Conservation (phyloP, 2,113 vertebrate genomes). For the Lepisosteus osseus region DNA sequence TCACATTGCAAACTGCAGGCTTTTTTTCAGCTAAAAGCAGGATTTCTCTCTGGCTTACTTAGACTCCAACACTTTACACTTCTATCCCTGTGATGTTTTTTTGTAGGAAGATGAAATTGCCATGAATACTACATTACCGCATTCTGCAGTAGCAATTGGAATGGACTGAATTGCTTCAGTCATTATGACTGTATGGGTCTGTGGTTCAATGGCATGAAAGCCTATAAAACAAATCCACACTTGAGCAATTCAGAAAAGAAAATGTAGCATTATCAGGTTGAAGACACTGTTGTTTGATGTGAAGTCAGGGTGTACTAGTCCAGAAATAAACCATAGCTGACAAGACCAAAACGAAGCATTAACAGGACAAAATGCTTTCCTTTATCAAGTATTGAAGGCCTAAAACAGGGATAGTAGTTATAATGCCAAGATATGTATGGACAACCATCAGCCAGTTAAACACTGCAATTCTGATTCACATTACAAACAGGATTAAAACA, state of each 20-base stretch:
- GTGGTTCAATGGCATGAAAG: conserved; percentile 16
- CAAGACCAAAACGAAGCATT: too few relatives aligned
- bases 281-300: not conserved
- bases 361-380: too few relatives aligned
- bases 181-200: conserved; percentile 9
- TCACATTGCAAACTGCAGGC: conserved; percentile 7
- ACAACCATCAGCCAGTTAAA: too few relatives aligned
- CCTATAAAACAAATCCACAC: conserved; percentile 14
- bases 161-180: not conserved
- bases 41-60: conserved; percentile 15
- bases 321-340: too few relatives aligned
- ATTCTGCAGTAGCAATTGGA: not conserved
- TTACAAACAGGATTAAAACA: too few relatives aligned
- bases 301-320: too few relatives aligned
- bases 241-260: conserved; percentile 23
- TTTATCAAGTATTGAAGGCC: too few relatives aligned
- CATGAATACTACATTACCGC: conserved; percentile 12
- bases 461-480: too few relatives aligned
- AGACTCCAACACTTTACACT: conserved; percentile 5
- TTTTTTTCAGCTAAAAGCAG: not conserved
- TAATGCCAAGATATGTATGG: too few relatives aligned
- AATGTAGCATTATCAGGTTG: conserved; percentile 4
- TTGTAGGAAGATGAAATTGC: not conserved
- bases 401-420: too few relatives aligned
- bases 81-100: conserved; percentile 1